Conservation (phyloP, 2,888 invertebrate species). For the Aphodius granarius region DNA sequence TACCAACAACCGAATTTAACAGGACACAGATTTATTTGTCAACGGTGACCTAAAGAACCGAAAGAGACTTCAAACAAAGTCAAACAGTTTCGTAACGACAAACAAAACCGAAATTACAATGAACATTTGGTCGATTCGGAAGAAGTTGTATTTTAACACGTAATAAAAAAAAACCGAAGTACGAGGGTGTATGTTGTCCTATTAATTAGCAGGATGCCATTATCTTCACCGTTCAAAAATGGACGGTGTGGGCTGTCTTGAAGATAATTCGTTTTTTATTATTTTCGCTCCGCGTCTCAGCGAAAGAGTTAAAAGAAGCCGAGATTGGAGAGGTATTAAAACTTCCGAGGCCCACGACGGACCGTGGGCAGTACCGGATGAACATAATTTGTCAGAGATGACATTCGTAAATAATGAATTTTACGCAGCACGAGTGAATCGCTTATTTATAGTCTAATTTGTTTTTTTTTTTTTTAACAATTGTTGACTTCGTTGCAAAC, state of each 20-base stretch:
- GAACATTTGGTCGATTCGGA: background rate
- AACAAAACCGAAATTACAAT: background rate
- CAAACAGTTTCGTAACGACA: background rate
- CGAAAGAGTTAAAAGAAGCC: background rate
- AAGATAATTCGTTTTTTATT: slow-evolving; percentile 1
- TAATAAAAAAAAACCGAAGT: slow-evolving; percentile 8
- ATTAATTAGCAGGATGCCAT: slow-evolving; percentile 3
- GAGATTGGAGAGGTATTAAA: background rate
- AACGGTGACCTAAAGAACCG: background rate
- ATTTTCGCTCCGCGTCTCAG: background rate
- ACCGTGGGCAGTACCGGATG: slow-evolving; percentile 11
- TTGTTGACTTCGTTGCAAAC: no score
- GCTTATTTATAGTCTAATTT: no score
- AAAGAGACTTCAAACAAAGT: background rate
- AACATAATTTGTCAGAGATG: slow-evolving; percentile 6
- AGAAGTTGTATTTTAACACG: slow-evolving; percentile 7
- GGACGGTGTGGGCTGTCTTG: background rate
- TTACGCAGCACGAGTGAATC: background rate
- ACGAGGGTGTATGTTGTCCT: slow-evolving; percentile 2
- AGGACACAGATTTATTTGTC: background rate
- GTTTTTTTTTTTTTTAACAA: no score
- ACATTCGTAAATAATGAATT: background rate
- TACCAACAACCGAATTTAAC: background rate
- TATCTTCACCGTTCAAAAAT: background rate
- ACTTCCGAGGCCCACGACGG: slow-evolving; percentile 2